Evolutionary conservation across 2,797 vertebrate species (phyloP), one percentile per base, ranked within the genome.

Genomic region (Lerista edwardsae): DNA sequence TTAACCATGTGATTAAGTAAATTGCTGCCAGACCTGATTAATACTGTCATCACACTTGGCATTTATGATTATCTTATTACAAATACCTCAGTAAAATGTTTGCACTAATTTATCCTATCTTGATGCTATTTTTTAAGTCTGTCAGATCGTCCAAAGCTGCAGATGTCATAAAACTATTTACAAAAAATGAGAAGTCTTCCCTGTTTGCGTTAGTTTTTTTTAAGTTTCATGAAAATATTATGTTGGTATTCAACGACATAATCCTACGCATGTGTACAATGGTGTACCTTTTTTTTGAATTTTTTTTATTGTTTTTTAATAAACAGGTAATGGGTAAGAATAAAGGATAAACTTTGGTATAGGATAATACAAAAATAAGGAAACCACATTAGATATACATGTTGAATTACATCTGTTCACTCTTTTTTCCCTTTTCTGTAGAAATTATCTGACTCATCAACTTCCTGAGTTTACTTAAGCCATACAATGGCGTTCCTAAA

Each of bases 1-100:
- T 95, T 94, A 95, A 89, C 93, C 84, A 93, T 90, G 86, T 91
- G 93, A 94, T 95, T 95, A 94, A 95, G 91, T 93, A 90, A 76
- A 92, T 94, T 94, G 84, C 85, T 90, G 91, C 93, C 95, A 90
- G 91, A 8, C 21, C 82, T 90, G 84, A 92, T 90, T 64, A 75
- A 93, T 93, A 92, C 79, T 90, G 88, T 91, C 90, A 91, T 88
- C 78, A 88, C 88, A 86, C 93, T 89, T 92, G 87, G 87, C 92
- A 87, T 88, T 94, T 91, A 83, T 87, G 91, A 92, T 92, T 91
- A 91, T 90, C 89, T 92, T 31, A 23, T 93, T 93, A 79, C 85
- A 86, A 94, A 90, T 85, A 91, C 90, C 91, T 91, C 89, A 76
- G 69, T 82, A 90, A 75, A 82, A 84, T 84, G 72, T 84, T 89